A percentile compares a stretch with the other conserved stretches of the same genome.
These are phyloP conservation scores for Dysidea cf. avara DNA, from an alignment of 37 sponge, comb jelly and placozoan genomes.

Conservation along the genomic window DNA sequence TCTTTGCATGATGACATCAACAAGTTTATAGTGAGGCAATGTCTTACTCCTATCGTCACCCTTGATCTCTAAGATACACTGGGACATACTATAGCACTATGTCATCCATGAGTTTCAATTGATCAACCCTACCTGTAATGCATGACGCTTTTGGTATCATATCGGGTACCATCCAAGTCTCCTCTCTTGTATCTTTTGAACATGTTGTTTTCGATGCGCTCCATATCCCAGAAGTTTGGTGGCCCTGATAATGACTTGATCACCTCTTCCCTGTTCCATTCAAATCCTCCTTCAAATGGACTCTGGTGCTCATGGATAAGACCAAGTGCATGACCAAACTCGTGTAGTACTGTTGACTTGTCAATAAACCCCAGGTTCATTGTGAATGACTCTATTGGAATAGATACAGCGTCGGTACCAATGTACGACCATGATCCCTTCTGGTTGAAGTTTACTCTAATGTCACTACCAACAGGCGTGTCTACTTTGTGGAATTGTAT, in stretches of 20 bases:
- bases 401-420: conserved; percentile 34
- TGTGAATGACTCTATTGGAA: conserved; percentile 41
- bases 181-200: conserved; percentile 50
- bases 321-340: conserved; percentile 61
- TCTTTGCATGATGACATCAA: too few species aligned
- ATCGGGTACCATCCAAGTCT: conserved; percentile 48
- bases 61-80: too few species aligned
- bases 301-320: conserved; percentile 68
- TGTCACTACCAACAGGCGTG: conserved; percentile 20
- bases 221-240: conserved; percentile 59
- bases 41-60: too few species aligned
- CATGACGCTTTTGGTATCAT: conserved; percentile 59
- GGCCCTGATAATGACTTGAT: conserved; percentile 49
- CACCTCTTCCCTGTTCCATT: conserved; percentile 65
- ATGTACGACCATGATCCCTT: conserved; percentile 57
- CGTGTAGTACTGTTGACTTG: conserved; percentile 50
- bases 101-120: too few species aligned
- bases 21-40: too few species aligned
- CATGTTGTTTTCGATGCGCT: conserved; percentile 63
- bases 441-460: conserved; percentile 54
- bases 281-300: conserved; percentile 48
- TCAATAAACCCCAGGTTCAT: conserved; percentile 65
- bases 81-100: too few species aligned
- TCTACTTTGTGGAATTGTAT: conserved; percentile 26
- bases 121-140: conserved; percentile 52